Base-by-base conservation (phyloP, 1,140 invertebrate species). In the Caenorhabditis latens region DNA sequence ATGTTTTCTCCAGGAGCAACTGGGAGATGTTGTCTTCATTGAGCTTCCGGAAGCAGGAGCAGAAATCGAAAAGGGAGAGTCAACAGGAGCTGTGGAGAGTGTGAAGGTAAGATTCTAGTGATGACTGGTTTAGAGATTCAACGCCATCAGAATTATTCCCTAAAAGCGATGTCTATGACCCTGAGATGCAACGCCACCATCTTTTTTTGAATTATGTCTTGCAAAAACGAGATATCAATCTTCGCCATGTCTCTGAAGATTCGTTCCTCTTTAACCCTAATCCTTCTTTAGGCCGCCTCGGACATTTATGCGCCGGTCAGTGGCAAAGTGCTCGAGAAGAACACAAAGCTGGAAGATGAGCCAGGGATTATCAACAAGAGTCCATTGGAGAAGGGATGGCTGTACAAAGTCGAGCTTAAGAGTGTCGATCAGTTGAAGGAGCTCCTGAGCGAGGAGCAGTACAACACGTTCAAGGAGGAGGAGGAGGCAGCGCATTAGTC, bases 61-160 rank as follows among this genome's bases (percentile, higher is more conserved):
- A 24, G 91, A 92, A 67, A 21, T 88, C 16, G 57, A 65, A 42
- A 88, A 88, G 48, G 86, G 87, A 43, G 87, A 84, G n/a, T 58
- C 61, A 97, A 94, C 97, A 96, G 97, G 97, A 13, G 96, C 97
- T 4, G 93, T 99, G 84, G 98, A 99, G 93, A 98, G 97, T 93
- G 97, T 99, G 0, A 99, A 99, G 82, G 82, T 48, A 7, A 84
- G 82, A 5, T 58, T 58, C 53, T 19, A 32, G 6, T 63, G 24
- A 9, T n/a, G n/a, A n/a, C n/a, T n/a, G n/a, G n/a, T n/a, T 8
- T n/a, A 19, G n/a, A 58, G 14, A 53, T 32, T 32, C 32, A 1
- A 32, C 32, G 32, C 32, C 32, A 32, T 32, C 32, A 32, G 32
- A 32, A 32, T n/a, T n/a, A n/a, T n/a, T n/a, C n/a, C n/a, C n/a